These are phyloP conservation scores for Oreotrochilus melanogaster DNA, from an alignment of 2,113 vertebrate genomes.

Conservation along the genomic window DNA sequence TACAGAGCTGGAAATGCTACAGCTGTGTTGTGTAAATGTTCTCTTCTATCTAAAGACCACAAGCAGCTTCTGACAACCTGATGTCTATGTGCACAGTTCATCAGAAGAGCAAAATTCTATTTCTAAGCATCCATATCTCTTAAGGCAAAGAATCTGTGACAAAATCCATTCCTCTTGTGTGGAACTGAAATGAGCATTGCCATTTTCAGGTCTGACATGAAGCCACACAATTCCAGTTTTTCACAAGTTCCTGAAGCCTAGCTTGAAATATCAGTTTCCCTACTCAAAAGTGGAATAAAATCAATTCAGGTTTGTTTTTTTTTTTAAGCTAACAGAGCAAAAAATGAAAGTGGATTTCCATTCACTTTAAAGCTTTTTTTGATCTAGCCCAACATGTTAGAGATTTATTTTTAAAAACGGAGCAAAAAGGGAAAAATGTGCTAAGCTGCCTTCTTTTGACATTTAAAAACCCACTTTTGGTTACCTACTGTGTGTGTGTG, in stretches of 20 bases:
- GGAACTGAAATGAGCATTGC: neutral
- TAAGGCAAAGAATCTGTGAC: neutral
- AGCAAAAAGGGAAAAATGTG: neutral
- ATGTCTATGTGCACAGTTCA: neutral
- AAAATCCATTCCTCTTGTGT: neutral
- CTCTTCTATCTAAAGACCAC: neutral
- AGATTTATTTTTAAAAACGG: neutral
- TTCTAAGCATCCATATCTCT: neutral
- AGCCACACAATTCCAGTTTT: neutral
- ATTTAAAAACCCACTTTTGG: neutral
- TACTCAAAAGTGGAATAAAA: neutral
- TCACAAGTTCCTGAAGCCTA: neutral
- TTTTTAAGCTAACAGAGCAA: neutral
- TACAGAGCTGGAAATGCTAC: neutral
- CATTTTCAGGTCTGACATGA: neutral
- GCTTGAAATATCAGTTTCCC: neutral
- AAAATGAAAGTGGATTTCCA: neutral
- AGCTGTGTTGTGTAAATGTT: neutral
- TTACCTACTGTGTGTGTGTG: neutral
- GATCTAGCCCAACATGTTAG: neutral
- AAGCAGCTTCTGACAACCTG: neutral
- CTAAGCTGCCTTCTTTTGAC: neutral
- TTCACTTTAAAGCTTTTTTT: neutral
- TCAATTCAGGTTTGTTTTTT: neutral
- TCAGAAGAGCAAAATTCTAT: neutral